A percentile compares a stretch with the other conserved stretches of the same genome.
Conservation (phyloP, 2,113 vertebrate species). For the Lutjanus erythropterus region DNA sequence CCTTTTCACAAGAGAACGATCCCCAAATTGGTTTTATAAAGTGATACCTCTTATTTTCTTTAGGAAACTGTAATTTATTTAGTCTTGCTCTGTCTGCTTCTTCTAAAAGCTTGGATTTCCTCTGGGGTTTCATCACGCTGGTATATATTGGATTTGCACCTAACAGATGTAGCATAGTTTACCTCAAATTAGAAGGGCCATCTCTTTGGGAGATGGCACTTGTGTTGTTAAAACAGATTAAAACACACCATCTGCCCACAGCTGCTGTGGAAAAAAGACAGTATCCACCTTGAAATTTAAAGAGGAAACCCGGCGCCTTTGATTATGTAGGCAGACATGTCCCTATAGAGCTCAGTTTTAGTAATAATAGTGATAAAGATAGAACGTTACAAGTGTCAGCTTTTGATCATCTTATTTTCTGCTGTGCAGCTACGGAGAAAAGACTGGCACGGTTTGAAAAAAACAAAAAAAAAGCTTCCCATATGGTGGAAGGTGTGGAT, state of each 20-base stretch:
- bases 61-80: neutral
- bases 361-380: neutral
- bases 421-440: neutral
- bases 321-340: neutral
- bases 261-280: conserved; percentile 31
- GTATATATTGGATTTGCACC: conserved; percentile 19
- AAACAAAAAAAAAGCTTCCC: neutral
- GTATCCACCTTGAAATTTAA: neutral
- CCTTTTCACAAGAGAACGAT: neutral
- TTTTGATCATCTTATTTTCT: neutral
- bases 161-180: conserved; percentile 32
- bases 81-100: neutral
- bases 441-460: neutral
- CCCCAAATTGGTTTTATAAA: neutral
- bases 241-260: conserved; percentile 42
- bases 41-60: neutral
- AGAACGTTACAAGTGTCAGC: neutral
- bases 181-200: conserved; percentile 7
- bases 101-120: conserved; percentile 15
- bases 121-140: neutral
- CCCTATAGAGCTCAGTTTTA: neutral
- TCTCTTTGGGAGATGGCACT: neutral
- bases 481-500: neutral
- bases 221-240: conserved; percentile 34
- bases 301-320: neutral